Percentiles rank a stretch among this genome's conserved stretches.
phyloP scores from a whole-genome alignment of 2,888 invertebrate species.

The Bembecia ichneumoniformis region DNA sequence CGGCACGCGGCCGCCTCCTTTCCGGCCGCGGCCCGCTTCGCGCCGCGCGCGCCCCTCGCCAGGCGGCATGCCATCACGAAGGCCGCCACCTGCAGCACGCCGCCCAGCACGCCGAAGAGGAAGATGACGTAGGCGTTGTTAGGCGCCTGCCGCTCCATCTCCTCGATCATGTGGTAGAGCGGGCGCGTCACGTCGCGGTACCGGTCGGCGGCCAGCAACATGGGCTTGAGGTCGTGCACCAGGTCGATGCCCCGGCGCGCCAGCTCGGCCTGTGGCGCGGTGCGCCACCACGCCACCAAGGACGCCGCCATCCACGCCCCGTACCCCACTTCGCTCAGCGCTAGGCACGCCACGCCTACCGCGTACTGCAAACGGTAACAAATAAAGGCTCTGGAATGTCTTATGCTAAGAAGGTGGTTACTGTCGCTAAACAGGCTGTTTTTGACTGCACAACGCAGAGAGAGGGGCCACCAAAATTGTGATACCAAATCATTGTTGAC shows the following conservation, averaged over 20 bases:
- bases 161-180: constrained; percentile 60
- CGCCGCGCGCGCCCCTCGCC: constrained; percentile 10
- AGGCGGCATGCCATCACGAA: constrained; percentile 50
- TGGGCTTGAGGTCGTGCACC: constrained; percentile 62
- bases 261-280: constrained; percentile 56
- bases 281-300: constrained; percentile 58
- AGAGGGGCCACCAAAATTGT: too few relatives aligned
- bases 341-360: constrained; percentile 50
- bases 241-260: constrained; percentile 56
- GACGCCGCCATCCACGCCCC: constrained; percentile 62
- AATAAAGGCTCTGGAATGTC: too few relatives aligned
- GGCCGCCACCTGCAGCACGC: constrained; percentile 49
- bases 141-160: constrained; percentile 61
- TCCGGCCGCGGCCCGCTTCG: constrained; percentile 8
- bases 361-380: constrained; percentile 51
- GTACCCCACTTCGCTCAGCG: constrained; percentile 53
- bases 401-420: too few relatives aligned
- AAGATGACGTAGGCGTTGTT: constrained; percentile 57
- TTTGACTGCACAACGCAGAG: too few relatives aligned
- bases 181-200: constrained; percentile 53
- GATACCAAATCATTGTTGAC: too few relatives aligned
- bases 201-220: constrained; percentile 55
- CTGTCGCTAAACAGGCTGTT: too few relatives aligned
- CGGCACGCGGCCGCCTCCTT: constrained; percentile 13
- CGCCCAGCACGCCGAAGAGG: constrained; percentile 43